Conservation (phyloP, 2,888 invertebrate genomes). For the Troglohyphantes excavatus region DNA sequence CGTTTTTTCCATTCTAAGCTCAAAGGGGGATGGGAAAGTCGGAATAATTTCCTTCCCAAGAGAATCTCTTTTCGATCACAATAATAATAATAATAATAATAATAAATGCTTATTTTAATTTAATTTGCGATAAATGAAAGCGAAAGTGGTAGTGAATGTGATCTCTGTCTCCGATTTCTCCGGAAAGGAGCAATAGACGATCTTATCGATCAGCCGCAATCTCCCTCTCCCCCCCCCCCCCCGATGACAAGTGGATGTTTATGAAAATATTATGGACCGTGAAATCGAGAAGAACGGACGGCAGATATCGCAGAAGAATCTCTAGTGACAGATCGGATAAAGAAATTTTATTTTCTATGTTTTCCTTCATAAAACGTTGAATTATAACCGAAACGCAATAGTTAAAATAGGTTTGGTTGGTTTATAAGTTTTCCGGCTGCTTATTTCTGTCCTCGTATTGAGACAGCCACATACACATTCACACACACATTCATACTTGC, state of each 20-base stretch:
- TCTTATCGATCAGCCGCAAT: background rate
- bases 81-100: no score
- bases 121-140: constrained; percentile 14
- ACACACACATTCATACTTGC: no score
- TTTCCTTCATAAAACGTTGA: no score
- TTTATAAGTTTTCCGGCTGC: no score
- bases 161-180: background rate
- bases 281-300: background rate
- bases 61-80: background rate
- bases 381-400: no score
- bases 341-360: no score
- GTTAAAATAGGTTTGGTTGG: no score
- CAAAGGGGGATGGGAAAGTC: constrained; percentile 38
- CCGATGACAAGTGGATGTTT: background rate
- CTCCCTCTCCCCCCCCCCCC: no score
- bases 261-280: background rate
- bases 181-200: background rate
- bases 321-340: background rate
- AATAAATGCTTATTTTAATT: constrained; percentile 20
- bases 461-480: no score
- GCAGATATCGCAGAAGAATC: background rate
- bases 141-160: constrained; percentile 25
- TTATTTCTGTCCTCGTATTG: no score
- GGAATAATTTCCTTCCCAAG: constrained; percentile 31
- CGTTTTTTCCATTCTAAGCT: constrained; percentile 14